phyloP scores from a whole-genome alignment of 1,140 invertebrate genomes.

The Ceratitis capitata region DNA sequence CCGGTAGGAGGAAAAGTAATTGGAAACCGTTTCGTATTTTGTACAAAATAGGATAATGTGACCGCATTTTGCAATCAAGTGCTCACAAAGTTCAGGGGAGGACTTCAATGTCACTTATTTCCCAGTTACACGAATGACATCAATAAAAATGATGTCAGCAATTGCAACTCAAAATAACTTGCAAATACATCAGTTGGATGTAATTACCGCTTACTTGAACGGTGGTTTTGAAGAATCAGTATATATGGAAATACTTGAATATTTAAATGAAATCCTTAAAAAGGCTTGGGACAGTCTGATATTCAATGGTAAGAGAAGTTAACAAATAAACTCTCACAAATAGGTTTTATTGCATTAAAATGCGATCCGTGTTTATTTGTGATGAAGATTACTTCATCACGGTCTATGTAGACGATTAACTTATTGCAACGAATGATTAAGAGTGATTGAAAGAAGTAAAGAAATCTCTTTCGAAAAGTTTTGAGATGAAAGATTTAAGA shows the following conservation, averaged over 20 bases:
- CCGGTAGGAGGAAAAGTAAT: background rate
- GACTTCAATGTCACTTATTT: conserved; percentile 61
- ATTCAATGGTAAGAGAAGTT: no score
- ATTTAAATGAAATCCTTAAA: no score
- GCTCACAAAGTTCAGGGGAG: conserved; percentile 49
- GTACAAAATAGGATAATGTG: no score
- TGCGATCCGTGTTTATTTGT: no score
- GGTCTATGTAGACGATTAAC: conserved; percentile 31
- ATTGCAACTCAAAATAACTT: conserved; percentile 44
- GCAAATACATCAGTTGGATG: conserved; percentile 40
- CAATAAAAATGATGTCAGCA: conserved; percentile 51
- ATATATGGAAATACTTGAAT: conserved; percentile 29
- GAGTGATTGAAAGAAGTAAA: background rate
- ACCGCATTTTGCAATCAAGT: background rate
- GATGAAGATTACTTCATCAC: no score
- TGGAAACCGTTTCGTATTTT: background rate
- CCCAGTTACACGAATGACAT: conserved; percentile 54
- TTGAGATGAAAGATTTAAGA: background rate
- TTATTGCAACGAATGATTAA: background rate
- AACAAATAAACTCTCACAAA: no score
- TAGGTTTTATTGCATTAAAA: no score
- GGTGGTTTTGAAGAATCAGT: no score
- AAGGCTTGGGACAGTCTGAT: no score
- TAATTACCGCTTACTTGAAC: conserved; percentile 35
- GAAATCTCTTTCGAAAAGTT: background rate